Evolutionary conservation across 1,140 invertebrate species (phyloP).

Genomic region (Eumeta japonica): DNA sequence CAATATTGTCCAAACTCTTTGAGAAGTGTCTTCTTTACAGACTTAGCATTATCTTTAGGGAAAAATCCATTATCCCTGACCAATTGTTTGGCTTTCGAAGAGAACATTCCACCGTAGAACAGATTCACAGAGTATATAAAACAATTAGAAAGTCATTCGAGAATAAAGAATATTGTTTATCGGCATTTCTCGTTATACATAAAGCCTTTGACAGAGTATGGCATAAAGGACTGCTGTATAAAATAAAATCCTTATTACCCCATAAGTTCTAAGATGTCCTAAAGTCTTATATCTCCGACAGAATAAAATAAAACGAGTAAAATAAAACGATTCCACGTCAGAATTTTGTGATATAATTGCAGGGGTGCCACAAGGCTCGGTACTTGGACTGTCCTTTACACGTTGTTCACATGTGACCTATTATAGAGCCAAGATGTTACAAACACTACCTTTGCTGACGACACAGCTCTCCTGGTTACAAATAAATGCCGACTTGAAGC

Average conservation of each 20-base stretch:
- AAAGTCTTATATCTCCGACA: not conserved
- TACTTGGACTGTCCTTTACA: too few relatives aligned
- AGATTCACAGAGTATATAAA: too few relatives aligned
- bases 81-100: conserved; percentile 6
- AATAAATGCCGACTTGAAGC: too few relatives aligned
- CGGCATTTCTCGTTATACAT: conserved; percentile 18
- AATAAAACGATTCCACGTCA: conserved; percentile 8
- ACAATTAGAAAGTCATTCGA: not conserved
- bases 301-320: too few relatives aligned
- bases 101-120: too few relatives aligned
- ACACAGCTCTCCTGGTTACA: too few relatives aligned
- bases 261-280: conserved; percentile 7
- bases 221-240: too few relatives aligned
- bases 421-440: conserved; percentile 5
- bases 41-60: not conserved
- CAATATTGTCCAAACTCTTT: conserved; percentile 8
- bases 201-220: too few relatives aligned
- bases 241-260: too few relatives aligned
- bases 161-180: conserved; percentile 9
- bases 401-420: conserved; percentile 20
- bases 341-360: conserved; percentile 1
- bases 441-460: too few relatives aligned
- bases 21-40: conserved; percentile 10
- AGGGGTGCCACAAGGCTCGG: too few relatives aligned
- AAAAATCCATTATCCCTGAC: too few relatives aligned